Percentiles rank a stretch among this genome's conserved stretches.
Evolutionary conservation across 2,113 vertebrate genomes (phyloP).

Genomic region (Toxotes jaculatrix): DNA sequence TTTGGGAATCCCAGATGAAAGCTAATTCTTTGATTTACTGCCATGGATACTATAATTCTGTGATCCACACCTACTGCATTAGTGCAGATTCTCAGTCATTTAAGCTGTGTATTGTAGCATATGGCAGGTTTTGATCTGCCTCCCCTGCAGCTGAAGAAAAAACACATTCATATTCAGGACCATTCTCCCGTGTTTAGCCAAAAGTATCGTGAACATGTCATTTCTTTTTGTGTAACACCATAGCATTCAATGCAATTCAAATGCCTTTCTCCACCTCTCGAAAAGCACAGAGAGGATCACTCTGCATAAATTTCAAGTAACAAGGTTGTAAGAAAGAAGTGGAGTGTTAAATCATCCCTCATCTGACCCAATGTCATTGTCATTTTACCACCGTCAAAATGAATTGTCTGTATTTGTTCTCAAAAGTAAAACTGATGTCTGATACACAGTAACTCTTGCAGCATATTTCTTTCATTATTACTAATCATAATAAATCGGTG

Average conservation of each 20-base stretch:
- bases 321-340: constrained; percentile 60
- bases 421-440: constrained; percentile 62
- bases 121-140: constrained; percentile 69
- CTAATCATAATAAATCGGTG: constrained; percentile 63
- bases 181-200: constrained; percentile 59
- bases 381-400: constrained; percentile 68
- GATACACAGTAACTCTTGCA: constrained; percentile 55
- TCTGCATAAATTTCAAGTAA: constrained; percentile 73
- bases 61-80: constrained; percentile 60
- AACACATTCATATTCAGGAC: constrained; percentile 68
- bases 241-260: constrained; percentile 59
- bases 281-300: constrained; percentile 62
- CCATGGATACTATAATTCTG: constrained; percentile 37
- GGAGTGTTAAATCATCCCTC: constrained; percentile 76
- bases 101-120: constrained; percentile 58
- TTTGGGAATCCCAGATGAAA: constrained; percentile 42
- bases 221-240: constrained; percentile 71
- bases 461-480: constrained; percentile 63
- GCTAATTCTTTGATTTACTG: constrained; percentile 54
- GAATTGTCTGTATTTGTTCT: constrained; percentile 73
- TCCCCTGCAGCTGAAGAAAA: constrained; percentile 46
- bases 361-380: constrained; percentile 76
- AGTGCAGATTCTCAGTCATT: constrained; percentile 56
- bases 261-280: constrained; percentile 43
- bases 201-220: constrained; percentile 63